Evolutionary conservation across 2,888 invertebrate species (phyloP), one percentile per base, ranked within the genome.

Genomic region (Hemistola chrysoprasaria): DNA sequence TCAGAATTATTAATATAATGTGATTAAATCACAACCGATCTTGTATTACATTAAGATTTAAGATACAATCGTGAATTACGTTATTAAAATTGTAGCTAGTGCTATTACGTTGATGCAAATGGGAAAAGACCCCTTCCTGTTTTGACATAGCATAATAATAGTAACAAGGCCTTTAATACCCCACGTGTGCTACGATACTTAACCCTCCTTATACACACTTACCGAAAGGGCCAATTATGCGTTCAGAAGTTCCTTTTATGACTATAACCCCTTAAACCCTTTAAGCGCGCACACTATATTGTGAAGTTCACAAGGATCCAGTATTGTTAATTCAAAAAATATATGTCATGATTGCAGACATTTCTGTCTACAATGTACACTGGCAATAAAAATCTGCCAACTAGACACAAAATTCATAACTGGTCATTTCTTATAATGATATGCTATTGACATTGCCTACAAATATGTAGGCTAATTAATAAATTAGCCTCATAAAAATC

Each of bases 181-280:
- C 43, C 43, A 44, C 43, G 43, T 44, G 43, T 35, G 43, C 43
- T 44, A 26, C 26, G 30, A 44, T 44, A 39, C 43, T 44, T 44
- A 44, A 44, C 43, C 43, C 43, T 38, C 38, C 25, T 39, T 39
- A 39, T 30, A 34, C 43, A 35, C 38, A 38, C 43, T 44, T 38
- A 44, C 38, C 43, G 22, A 39, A 43, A 44, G 38, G 30, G 43
- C 38, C 43, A 44, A 44, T 44, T 44, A 44, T 38, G 38, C 43
- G 38, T 39, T 44, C 26, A 30, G 43, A 44, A 38, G 33, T 44
- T 44, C 38, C 43, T 34, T 44, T 44, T 38, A 44, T 30, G 34
- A 39, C 32, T 21, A 32, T 34, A 34, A 38, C 33, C 43, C 43
- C 29, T 43, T 38, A 25, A 25, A 29, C 33, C 43, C 43, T 29